These are phyloP conservation scores for Notocelia uddmanniana DNA, from an alignment of 2,888 invertebrate genomes.

Conservation along the genomic window DNA sequence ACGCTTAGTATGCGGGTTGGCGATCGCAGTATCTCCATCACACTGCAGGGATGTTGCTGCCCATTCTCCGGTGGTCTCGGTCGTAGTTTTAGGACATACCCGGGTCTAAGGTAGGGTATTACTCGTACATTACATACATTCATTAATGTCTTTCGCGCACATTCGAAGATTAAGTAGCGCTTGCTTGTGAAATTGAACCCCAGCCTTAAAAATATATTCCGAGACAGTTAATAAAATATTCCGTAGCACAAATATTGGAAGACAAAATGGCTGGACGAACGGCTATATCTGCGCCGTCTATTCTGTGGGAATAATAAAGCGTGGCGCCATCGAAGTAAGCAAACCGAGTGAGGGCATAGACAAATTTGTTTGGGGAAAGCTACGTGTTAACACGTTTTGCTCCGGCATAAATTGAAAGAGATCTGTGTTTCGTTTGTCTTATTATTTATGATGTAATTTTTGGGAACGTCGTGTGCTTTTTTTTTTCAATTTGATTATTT, in stretches of 20 bases:
- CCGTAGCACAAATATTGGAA: not conserved
- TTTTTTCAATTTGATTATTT: not conserved
- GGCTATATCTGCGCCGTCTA: conserved; percentile 50
- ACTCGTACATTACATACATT: no score
- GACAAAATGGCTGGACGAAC: conserved; percentile 2
- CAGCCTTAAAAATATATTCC: no score
- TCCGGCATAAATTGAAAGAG: conserved; percentile 60
- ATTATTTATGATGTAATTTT: not conserved
- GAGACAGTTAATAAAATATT: conserved; percentile 10
- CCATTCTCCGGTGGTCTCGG: no score
- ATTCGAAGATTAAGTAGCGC: no score
- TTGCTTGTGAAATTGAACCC: not conserved
- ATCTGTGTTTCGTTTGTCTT: conserved; percentile 48
- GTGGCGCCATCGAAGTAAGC: conserved; percentile 70
- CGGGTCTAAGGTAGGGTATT: no score
- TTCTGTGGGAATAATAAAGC: conserved; percentile 66
- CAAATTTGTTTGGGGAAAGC: conserved; percentile 71
- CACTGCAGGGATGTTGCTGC: no score
- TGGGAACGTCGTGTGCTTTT: not conserved
- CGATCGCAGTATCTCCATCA: no score
- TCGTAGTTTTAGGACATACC: no score
- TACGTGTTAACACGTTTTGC: conserved; percentile 64
- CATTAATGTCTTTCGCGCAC: no score
- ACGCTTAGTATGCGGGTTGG: no score
- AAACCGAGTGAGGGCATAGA: conserved; percentile 67